These are phyloP conservation scores for Botia kubotai DNA, from an alignment of 2,797 vertebrate genomes.

Conservation along the genomic window DNA sequence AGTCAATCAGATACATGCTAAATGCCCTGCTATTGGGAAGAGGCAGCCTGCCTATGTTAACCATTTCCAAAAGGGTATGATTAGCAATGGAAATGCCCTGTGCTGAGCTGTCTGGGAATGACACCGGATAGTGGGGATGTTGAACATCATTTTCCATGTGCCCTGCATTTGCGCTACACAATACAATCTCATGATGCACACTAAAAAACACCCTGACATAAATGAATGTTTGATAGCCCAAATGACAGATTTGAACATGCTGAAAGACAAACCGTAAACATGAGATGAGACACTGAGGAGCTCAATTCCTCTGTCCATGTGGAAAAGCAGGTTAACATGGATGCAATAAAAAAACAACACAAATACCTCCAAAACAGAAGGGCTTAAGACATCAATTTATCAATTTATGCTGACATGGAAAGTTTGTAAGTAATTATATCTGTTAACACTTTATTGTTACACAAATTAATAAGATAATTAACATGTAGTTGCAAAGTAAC, in stretches of 20 bases:
- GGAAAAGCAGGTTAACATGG: constrained; percentile 5
- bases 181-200: constrained; percentile 38
- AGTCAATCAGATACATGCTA: constrained; percentile 71
- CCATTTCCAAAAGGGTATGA: constrained; percentile 68
- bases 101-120: constrained; percentile 63
- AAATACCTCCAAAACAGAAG: not conserved
- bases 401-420: too few relatives aligned
- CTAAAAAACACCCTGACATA: constrained; percentile 44
- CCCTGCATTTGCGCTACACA: constrained; percentile 52
- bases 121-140: constrained; percentile 62
- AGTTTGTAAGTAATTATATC: too few relatives aligned
- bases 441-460: too few relatives aligned
- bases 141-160: constrained; percentile 62
- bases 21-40: constrained; percentile 65
- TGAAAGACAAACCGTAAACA: constrained; percentile 40
- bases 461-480: too few relatives aligned
- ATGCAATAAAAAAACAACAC: constrained; percentile 23
- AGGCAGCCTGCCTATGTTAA: constrained; percentile 61
- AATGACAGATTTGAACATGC: constrained; percentile 26
- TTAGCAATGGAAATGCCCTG: constrained; percentile 74
- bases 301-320: constrained; percentile 30
- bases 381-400: too few relatives aligned
- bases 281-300: constrained; percentile 24
- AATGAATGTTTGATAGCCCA: constrained; percentile 19
- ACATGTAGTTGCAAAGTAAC: too few relatives aligned